These are phyloP conservation scores for Crocallis elinguaria DNA, from an alignment of 2,888 invertebrate genomes.

Conservation along the genomic window DNA sequence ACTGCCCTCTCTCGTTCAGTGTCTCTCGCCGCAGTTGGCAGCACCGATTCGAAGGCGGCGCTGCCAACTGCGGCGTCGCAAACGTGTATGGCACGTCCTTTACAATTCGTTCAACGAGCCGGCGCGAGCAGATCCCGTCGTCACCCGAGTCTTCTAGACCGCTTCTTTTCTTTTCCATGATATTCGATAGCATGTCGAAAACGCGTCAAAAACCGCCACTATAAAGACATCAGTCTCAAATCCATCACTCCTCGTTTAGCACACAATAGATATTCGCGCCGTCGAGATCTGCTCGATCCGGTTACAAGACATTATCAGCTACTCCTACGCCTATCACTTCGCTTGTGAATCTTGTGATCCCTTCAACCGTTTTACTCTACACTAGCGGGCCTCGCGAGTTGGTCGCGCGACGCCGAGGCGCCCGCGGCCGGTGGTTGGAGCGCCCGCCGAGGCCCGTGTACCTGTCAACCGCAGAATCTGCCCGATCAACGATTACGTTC, in stretches of 20 bases:
- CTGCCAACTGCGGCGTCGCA: constrained; percentile 22
- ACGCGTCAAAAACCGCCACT: constrained; percentile 29
- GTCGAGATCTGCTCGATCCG: constrained; percentile 30
- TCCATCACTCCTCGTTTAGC: constrained; percentile 17
- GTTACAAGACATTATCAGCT: constrained; percentile 44
- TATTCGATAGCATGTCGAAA: constrained; percentile 9
- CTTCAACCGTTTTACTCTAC: constrained; percentile 70
- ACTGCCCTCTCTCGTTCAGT: constrained; percentile 25
- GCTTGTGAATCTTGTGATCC: constrained; percentile 76
- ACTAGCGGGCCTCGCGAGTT: constrained; percentile 51
- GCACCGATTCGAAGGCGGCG: constrained; percentile 6
- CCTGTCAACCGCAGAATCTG: constrained; percentile 37
- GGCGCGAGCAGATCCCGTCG: constrained; percentile 25
- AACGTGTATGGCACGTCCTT: constrained; percentile 64
- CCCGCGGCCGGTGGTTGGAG: background rate
- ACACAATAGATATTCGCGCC: background rate
- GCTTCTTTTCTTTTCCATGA: background rate
- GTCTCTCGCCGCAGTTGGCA: constrained; percentile 10
- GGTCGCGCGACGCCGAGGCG: background rate
- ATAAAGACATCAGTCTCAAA: constrained; percentile 33
- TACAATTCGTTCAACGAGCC: constrained; percentile 37
- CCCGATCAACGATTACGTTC: constrained; percentile 10
- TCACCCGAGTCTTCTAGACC: background rate
- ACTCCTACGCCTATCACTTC: constrained; percentile 59
- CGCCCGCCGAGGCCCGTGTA: constrained; percentile 22